Conservation (phyloP, 2,888 invertebrate genomes). For the Plagodis pulveraria region DNA sequence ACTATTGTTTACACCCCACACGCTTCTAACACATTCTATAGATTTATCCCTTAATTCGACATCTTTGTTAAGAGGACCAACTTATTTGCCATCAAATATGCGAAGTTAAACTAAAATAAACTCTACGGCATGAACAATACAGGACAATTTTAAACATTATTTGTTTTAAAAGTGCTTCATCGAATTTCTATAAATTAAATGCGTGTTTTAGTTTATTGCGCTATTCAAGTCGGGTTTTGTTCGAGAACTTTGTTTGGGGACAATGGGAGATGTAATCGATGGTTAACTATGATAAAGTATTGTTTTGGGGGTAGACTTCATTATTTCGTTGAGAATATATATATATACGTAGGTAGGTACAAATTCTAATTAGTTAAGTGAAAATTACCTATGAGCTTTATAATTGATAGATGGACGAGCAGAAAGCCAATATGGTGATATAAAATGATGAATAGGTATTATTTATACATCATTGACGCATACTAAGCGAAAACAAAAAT, state of each 20-base stretch:
- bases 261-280: slow-evolving; percentile 9
- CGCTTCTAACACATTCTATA: slow-evolving; percentile 26
- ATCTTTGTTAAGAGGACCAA: slow-evolving; percentile 37
- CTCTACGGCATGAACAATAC: slow-evolving; percentile 2
- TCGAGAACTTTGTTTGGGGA: slow-evolving; percentile 5
- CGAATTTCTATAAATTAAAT: slow-evolving; percentile 23
- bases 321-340: no score
- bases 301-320: background rate
- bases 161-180: slow-evolving; percentile 13
- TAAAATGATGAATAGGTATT: no score
- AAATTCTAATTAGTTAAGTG: no score
- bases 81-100: slow-evolving; percentile 15
- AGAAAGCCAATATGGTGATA: no score
- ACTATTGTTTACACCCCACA: slow-evolving; percentile 28
- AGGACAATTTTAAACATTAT: slow-evolving; percentile 1
- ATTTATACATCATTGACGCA: no score
- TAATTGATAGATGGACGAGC: no score
- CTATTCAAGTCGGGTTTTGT: slow-evolving; percentile 4
- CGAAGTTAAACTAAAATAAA: slow-evolving; percentile 4
- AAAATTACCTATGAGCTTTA: no score
- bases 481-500: no score
- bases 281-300: slow-evolving; percentile 1
- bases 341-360: no score
- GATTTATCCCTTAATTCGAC: slow-evolving; percentile 37
- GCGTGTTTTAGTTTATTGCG: slow-evolving; percentile 19